These are phyloP conservation scores for Ferdinandea cuprea DNA, from an alignment of 2,888 invertebrate species.

Conservation along the genomic window DNA sequence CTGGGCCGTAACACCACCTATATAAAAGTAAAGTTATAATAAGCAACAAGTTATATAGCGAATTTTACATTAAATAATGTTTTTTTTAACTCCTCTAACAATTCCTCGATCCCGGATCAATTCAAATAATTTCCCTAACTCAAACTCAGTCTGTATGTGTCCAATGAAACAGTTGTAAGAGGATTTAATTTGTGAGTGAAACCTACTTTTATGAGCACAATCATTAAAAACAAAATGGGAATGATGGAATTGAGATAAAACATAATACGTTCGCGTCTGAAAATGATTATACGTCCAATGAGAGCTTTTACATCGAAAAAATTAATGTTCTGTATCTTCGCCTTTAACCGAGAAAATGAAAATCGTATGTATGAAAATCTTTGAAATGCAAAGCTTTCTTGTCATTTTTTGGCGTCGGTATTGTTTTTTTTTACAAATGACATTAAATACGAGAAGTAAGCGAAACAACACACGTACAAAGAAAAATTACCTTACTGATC, in stretches of 20 bases:
- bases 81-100: too few species aligned
- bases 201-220: slow-evolving; percentile 3
- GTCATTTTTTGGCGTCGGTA: not conserved
- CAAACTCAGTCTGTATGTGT: too few species aligned
- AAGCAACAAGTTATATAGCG: too few species aligned
- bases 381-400: slow-evolving; percentile 9
- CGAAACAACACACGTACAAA: slow-evolving; percentile 58
- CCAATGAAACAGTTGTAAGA: too few species aligned
- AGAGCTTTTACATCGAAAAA: slow-evolving; percentile 53
- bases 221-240: slow-evolving; percentile 74
- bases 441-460: slow-evolving; percentile 43
- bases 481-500: slow-evolving; percentile 70
- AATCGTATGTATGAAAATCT: slow-evolving; percentile 15
- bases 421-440: slow-evolving; percentile 10
- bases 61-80: too few species aligned
- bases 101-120: too few species aligned
- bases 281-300: slow-evolving; percentile 48
- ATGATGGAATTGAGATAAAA: slow-evolving; percentile 77
- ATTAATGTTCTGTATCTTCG: slow-evolving; percentile 5
- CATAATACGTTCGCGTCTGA: slow-evolving; percentile 53
- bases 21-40: too few species aligned
- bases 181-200: not conserved
- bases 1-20: too few species aligned
- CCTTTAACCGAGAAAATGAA: slow-evolving; percentile 20
- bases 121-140: too few species aligned